Conservation (phyloP, 2,797 vertebrate genomes). For the Eulemur coronatus region DNA sequence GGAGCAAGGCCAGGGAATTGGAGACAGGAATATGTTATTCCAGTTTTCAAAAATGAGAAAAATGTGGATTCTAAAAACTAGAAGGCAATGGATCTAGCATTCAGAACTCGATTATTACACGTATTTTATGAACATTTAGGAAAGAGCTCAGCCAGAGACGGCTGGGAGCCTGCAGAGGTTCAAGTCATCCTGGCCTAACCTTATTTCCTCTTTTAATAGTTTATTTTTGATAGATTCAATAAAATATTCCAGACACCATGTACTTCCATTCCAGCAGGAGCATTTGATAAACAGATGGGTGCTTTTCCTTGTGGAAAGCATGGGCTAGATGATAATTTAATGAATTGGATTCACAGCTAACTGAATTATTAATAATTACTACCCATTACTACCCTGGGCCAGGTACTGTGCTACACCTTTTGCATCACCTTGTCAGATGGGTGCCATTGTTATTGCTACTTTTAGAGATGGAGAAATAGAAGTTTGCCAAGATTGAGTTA, state of each 20-base stretch:
- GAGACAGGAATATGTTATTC: conserved; percentile 70
- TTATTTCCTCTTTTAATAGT: conserved; percentile 6
- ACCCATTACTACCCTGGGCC: not conserved
- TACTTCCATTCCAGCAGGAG: not conserved
- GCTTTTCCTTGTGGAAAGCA: not conserved
- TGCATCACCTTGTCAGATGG: not conserved
- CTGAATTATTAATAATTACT: not conserved
- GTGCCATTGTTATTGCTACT: too few relatives aligned
- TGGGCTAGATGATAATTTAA: not conserved
- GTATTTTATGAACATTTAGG: not conserved
- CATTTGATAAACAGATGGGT: conserved; percentile 60
- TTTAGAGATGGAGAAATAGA: not conserved
- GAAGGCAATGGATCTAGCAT: conserved; percentile 21
- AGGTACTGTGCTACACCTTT: not conserved
- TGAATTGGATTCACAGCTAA: not conserved
- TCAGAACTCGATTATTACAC: not conserved
- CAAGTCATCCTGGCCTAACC: not conserved
- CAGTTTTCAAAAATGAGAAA: conserved; percentile 76
- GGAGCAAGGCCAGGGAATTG: conserved; percentile 63
- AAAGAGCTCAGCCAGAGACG: not conserved
- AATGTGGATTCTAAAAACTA: conserved; percentile 63
- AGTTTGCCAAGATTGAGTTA: not conserved
- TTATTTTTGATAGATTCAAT: conserved; percentile 58
- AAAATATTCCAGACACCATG: conserved; percentile 36
- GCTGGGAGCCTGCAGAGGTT: not conserved